Evolutionary conservation across 2,113 vertebrate species (phyloP), one percentile per base, ranked within the genome.

Genomic region (Scolopax mira): DNA sequence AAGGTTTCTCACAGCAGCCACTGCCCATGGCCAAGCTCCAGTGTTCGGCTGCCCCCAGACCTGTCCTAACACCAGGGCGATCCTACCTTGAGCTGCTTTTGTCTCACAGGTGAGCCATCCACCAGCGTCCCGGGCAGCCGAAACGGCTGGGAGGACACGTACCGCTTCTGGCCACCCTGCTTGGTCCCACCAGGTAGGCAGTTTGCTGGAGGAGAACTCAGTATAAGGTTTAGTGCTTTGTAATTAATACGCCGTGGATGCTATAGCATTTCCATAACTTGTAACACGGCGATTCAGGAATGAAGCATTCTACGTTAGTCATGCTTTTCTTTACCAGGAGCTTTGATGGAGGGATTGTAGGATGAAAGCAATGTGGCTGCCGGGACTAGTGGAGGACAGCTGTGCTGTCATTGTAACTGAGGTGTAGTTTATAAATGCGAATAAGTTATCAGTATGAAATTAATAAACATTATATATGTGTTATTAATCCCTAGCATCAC

Each of bases 141-240:
- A 23, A 64, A n/a, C 0, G 1, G 1, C 49, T 52, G 60, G 11
- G 33, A 55, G 51, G 30, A 27, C 35, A 25, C 3, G 0, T 10
- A 2, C 6, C 2, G 3, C 30, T 60, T 75, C 49, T 75, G 74
- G 8, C 62, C 1, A 3, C 23, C 44, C 33, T 46, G 51, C 42
- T 79, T 71, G 61, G 42, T 54, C 72, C 46, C 39, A 33, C 25
- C 57, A 81, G 69, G 23, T 58, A 5, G 27, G 55, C 15, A 22
- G n/a, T 61, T 94, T 55, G n/a, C 54, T n/a, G 72, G 46, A 75
- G 79, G 70, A 81, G 30, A 80, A 5, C 28, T 89, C 11, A 5
- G 42, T 15, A 7, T 19, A 24, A 24, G n/a, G 18, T 62, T 41
- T 48, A 67, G 39, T 42, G 39, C 71, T 88, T 83, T 81, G 30